Evolutionary conservation across 2,888 invertebrate genomes (phyloP).

Genomic region (Escarpia spicata): DNA sequence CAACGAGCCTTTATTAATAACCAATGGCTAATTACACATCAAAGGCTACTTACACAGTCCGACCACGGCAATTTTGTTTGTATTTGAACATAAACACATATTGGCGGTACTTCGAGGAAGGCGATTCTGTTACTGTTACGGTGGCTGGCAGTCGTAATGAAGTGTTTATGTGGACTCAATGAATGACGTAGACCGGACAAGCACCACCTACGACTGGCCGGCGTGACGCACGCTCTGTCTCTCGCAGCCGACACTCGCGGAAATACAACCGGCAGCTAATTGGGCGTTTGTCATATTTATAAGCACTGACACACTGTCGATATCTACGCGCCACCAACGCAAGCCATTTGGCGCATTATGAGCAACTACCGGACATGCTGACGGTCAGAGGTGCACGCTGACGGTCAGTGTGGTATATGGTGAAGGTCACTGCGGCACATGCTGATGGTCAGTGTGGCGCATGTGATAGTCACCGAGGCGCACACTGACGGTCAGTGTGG

Average conservation of each 20-base stretch:
- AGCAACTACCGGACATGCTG: neutral
- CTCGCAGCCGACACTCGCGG: neutral
- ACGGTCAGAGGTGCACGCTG: neutral
- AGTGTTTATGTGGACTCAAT: neutral
- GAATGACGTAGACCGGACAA: neutral
- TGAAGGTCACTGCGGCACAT: neutral
- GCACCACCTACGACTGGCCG: neutral
- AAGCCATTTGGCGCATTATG: neutral
- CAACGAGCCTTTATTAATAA: too few species aligned
- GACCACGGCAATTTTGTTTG: neutral
- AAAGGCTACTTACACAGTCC: neutral
- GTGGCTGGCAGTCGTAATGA: neutral
- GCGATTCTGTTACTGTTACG: neutral
- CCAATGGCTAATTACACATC: neutral
- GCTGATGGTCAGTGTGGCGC: neutral
- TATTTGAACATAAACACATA: neutral
- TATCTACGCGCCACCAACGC: neutral
- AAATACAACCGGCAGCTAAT: neutral
- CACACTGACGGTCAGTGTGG: neutral
- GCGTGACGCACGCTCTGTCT: neutral
- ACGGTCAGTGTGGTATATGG: neutral
- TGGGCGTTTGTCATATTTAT: neutral
- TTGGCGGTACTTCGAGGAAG: neutral
- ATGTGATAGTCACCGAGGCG: neutral
- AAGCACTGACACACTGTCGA: neutral